Percentiles rank a stretch among this genome's conserved stretches.
These are phyloP conservation scores for Myzus persicae DNA, from an alignment of 1,140 invertebrate species.

Conservation along the genomic window DNA sequence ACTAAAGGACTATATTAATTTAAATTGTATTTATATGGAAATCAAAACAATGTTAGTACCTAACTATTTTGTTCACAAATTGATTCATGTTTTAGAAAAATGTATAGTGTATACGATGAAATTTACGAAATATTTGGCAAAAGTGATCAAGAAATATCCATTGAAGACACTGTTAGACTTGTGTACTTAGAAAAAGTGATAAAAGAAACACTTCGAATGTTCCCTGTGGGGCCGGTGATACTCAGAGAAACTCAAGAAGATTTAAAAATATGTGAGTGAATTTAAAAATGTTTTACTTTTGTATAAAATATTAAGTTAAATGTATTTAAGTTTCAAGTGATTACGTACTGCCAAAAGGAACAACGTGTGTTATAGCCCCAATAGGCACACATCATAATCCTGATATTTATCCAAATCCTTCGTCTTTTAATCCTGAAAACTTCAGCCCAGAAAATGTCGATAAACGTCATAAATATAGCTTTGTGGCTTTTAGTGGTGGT, in stretches of 20 bases:
- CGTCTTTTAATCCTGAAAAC: conserved; percentile 69
- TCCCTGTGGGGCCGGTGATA: conserved; percentile 71
- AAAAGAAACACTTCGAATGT: conserved; percentile 61
- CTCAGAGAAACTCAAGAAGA: conserved; percentile 69
- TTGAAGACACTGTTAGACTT: conserved; percentile 67
- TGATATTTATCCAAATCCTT: conserved; percentile 67
- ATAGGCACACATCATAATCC: conserved; percentile 68
- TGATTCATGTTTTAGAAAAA: conserved; percentile 61
- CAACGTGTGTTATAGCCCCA: conserved; percentile 74
- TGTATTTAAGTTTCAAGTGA: not conserved
- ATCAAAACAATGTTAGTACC: too few relatives aligned
- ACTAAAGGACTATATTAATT: too few relatives aligned
- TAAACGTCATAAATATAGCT: conserved; percentile 63
- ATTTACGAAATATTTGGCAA: conserved; percentile 67
- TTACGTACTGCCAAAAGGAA: conserved; percentile 68
- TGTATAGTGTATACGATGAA: conserved; percentile 65
- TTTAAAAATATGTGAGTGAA: conserved; percentile 63
- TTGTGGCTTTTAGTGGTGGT: conserved; percentile 68
- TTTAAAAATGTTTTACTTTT: not conserved
- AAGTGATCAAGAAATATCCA: conserved; percentile 65
- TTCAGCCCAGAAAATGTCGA: conserved; percentile 67
- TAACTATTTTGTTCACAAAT: too few relatives aligned
- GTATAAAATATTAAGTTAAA: not conserved
- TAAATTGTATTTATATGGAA: too few relatives aligned
- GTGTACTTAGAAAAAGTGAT: conserved; percentile 60